Conservation (phyloP, 2,797 vertebrate species). For the Erethizon dorsatum region DNA sequence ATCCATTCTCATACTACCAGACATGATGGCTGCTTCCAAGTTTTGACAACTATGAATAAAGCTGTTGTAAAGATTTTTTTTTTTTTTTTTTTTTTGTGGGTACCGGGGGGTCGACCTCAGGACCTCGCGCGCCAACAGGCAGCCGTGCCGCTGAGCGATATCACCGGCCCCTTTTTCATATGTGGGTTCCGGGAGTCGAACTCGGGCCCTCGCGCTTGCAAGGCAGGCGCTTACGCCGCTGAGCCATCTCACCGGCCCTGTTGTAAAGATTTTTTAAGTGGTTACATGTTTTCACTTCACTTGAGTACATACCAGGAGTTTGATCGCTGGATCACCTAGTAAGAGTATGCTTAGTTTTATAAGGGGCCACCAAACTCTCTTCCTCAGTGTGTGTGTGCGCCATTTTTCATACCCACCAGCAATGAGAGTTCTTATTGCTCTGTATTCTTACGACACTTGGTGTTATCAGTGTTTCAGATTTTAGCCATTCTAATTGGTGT, state of each 20-base stretch:
- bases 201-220: too few relatives aligned
- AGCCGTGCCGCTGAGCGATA: too few relatives aligned
- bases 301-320: neutral
- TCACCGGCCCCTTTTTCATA: too few relatives aligned
- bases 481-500: neutral
- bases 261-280: neutral
- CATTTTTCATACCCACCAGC: neutral
- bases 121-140: too few relatives aligned
- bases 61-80: neutral
- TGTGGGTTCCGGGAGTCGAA: too few relatives aligned
- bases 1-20: neutral
- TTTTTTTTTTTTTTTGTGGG: too few relatives aligned
- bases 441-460: neutral
- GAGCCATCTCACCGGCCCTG: too few relatives aligned
- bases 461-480: neutral
- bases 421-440: too few relatives aligned
- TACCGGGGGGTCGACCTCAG: too few relatives aligned
- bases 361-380: neutral
- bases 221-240: too few relatives aligned
- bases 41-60: neutral
- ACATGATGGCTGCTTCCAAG: neutral
- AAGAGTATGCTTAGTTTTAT: neutral
- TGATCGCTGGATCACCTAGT: neutral
- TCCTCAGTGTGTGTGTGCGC: neutral
- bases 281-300: neutral